Evolutionary conservation across 2,888 invertebrate species (phyloP), one percentile per base, ranked within the genome.

Genomic region (Macaria liturata): DNA sequence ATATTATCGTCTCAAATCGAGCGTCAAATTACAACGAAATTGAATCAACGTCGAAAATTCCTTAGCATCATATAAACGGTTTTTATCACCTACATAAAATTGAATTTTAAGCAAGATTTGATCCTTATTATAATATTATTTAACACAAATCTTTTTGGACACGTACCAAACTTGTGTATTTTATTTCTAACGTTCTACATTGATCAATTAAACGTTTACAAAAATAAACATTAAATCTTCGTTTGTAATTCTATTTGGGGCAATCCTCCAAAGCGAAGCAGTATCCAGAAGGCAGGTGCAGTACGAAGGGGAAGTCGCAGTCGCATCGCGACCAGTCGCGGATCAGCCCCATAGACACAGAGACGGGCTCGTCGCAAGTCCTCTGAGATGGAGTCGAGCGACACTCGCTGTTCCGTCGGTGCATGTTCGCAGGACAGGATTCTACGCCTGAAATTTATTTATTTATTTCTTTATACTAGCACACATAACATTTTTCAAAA

Each of bases 261-360:
- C 88, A 91, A 70, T 89, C 91, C 75, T 89, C 89, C 47, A 78
- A 86, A 3, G 75, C 65, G 69, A 90, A 90, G 72, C 91, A 90
- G 64, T 86, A 89, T 0, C 90, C 88, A 0, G 91, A 90, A 2
- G 76, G 53, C 3, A 79, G 68, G 53, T 91, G 91, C 4, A 89
- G 64, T 0, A 91, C 91, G 53, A 88, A 81, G 0, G 91, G 89
- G 46, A 88, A 88, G 65, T 90, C 88, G 75, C 90, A 90, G 65
- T 90, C 91, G 67, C 90, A 91, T 0, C 91, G 77, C 54, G 86
- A 82, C 89, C 88, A 89, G 62, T 79, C 78, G 74, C 91, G 89
- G 9, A 89, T 85, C 3, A 84, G 57, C 1, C 91, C 90, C 81
- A 91, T 81, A 0, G 88, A 71, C 3, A 67, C n/a, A 1, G 90